Conservation (phyloP, 1,140 invertebrate genomes). For the Aleiodes sp. region DNA sequence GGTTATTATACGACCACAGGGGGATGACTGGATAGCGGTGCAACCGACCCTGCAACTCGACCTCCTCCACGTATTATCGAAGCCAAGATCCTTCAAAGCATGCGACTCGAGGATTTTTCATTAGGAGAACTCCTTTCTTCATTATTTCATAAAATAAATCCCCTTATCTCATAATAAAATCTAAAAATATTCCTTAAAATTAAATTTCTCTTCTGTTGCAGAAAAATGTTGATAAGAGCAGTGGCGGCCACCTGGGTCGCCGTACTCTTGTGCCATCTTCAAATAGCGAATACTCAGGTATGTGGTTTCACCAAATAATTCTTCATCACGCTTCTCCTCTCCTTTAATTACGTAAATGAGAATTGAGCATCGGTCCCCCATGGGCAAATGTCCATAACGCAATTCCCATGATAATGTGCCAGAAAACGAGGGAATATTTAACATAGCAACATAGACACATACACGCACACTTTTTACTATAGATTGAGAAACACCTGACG, state of each 20-base stretch:
- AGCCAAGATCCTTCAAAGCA: too few species aligned
- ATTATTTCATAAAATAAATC: too few species aligned
- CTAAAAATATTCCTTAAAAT: neutral
- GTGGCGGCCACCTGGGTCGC: constrained; percentile 66
- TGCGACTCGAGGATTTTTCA: too few species aligned
- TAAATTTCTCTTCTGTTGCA: constrained; percentile 55
- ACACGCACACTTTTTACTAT: neutral
- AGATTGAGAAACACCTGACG: constrained; percentile 28
- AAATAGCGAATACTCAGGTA: constrained; percentile 66
- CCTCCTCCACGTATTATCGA: neutral
- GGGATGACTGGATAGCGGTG: constrained; percentile 38
- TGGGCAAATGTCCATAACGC: neutral
- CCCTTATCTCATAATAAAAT: too few species aligned
- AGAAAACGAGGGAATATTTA: constrained; percentile 6
- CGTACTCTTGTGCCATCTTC: constrained; percentile 66
- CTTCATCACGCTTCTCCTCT: neutral
- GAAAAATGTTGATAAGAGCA: constrained; percentile 69
- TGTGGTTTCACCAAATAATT: constrained; percentile 31
- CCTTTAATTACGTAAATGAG: neutral
- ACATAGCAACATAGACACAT: neutral
- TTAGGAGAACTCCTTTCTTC: too few species aligned
- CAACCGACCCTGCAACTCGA: constrained; percentile 30
- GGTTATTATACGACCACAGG: constrained; percentile 33
- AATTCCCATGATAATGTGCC: neutral
- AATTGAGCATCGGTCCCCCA: too few species aligned